A percentile compares a stretch with the other conserved stretches of the same genome.
These are phyloP conservation scores for Cheilosia grossa DNA, from an alignment of 2,888 invertebrate genomes.

Conservation along the genomic window DNA sequence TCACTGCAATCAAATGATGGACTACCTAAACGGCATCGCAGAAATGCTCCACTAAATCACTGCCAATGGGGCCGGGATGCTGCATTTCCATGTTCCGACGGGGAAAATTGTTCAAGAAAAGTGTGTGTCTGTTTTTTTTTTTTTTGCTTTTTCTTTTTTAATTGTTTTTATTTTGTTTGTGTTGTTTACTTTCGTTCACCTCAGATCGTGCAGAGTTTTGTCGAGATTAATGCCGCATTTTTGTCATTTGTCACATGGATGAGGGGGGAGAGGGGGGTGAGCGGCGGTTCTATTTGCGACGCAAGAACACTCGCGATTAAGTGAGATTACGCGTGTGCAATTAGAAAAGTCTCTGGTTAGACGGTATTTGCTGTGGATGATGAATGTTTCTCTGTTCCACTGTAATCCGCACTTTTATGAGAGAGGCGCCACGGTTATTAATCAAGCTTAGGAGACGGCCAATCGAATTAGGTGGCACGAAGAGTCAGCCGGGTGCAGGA, in stretches of 20 bases:
- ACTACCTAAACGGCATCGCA: conserved; percentile 74
- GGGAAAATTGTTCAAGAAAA: conserved; percentile 54
- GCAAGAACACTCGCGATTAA: conserved; percentile 63
- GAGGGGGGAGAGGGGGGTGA: neutral
- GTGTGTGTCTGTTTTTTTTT: neutral
- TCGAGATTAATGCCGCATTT: conserved; percentile 59
- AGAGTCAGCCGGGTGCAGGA: conserved; percentile 8
- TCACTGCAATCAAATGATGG: conserved; percentile 73
- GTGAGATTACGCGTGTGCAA: conserved; percentile 72
- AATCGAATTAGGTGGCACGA: conserved; percentile 2
- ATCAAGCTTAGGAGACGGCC: conserved; percentile 50
- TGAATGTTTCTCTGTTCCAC: conserved; percentile 42
- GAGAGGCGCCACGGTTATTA: conserved; percentile 67
- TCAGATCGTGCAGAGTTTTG: conserved; percentile 50
- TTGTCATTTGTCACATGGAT: conserved; percentile 31
- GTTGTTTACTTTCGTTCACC: conserved; percentile 26
- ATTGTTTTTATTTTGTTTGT: conserved; percentile 12
- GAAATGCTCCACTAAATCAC: conserved; percentile 74
- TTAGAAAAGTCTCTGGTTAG: conserved; percentile 69
- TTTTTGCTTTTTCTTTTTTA: conserved; percentile 14
- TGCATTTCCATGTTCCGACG: conserved; percentile 54
- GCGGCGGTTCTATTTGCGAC: neutral
- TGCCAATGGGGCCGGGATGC: conserved; percentile 50
- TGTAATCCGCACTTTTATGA: conserved; percentile 67
- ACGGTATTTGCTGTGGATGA: conserved; percentile 54